These are phyloP conservation scores for Drosophila fuyamai DNA, from an alignment of 1,140 invertebrate genomes.

Conservation along the genomic window DNA sequence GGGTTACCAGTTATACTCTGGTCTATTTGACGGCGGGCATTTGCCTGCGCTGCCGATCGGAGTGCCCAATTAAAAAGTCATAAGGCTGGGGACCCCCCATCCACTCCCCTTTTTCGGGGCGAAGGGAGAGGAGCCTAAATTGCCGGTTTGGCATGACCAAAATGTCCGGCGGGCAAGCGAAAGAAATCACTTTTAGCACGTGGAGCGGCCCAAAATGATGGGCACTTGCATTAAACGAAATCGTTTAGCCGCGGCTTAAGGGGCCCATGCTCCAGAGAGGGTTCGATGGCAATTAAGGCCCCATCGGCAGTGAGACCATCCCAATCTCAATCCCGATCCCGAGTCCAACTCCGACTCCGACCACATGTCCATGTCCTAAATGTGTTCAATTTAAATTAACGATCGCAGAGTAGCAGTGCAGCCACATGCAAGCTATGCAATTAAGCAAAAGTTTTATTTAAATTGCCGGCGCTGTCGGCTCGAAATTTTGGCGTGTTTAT, in stretches of 20 bases:
- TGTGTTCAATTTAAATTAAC: slow-evolving; percentile 83
- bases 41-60: slow-evolving; percentile 25
- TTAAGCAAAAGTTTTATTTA: slow-evolving; percentile 83
- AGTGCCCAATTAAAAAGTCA: slow-evolving; percentile 76
- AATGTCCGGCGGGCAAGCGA: slow-evolving; percentile 53
- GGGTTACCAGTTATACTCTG: slow-evolving; percentile 39
- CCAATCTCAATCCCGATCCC: background rate
- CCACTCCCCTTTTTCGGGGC: background rate
- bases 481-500: slow-evolving; percentile 56
- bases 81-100: slow-evolving; percentile 48
- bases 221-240: slow-evolving; percentile 81
- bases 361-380: slow-evolving; percentile 70
- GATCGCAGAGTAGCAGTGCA: slow-evolving; percentile 55
- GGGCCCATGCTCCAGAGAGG: background rate
- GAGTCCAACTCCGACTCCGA: background rate
- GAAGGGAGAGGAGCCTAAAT: slow-evolving; percentile 45
- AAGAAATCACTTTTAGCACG: slow-evolving; percentile 76
- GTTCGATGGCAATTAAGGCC: slow-evolving; percentile 69
- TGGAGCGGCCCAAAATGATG: slow-evolving; percentile 73
- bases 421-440: slow-evolving; percentile 73
- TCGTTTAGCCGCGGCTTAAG: slow-evolving; percentile 61
- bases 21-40: slow-evolving; percentile 38
- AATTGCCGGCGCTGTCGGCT: slow-evolving; percentile 66
- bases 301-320: slow-evolving; percentile 22
- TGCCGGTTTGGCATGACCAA: slow-evolving; percentile 75